Evolutionary conservation across 2,797 vertebrate genomes (phyloP).

Genomic region (Pantherophis vulpinus): DNA sequence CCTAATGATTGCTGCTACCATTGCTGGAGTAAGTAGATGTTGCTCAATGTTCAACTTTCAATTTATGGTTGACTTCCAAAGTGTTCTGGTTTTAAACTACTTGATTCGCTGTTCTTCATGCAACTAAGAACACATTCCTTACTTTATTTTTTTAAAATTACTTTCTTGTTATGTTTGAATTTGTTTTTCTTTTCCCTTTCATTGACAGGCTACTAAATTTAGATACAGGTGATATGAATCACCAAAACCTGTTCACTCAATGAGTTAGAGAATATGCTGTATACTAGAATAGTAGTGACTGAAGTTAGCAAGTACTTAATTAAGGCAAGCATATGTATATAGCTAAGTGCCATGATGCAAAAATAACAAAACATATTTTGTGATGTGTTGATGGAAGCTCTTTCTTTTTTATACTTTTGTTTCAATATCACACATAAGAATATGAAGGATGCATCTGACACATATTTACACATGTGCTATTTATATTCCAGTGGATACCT

Average conservation of each 20-base stretch:
- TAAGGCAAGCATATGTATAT: neutral
- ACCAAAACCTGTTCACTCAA: neutral
- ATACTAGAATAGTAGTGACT: neutral
- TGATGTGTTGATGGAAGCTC: neutral
- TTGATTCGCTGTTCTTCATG: neutral
- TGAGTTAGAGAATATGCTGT: neutral
- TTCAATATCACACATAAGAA: neutral
- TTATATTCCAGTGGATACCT: neutral
- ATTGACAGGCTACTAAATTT: neutral
- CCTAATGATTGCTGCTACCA: neutral
- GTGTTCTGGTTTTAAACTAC: neutral
- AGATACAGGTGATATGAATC: neutral
- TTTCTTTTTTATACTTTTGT: neutral
- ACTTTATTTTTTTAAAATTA: neutral
- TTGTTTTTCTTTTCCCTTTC: neutral
- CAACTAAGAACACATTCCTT: neutral
- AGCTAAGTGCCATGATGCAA: neutral
- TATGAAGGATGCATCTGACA: neutral
- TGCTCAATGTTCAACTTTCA: neutral
- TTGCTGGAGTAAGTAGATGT: neutral
- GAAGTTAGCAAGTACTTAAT: neutral
- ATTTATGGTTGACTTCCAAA: neutral
- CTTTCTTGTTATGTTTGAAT: neutral
- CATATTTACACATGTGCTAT: neutral
- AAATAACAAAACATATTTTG: neutral